phyloP scores from a whole-genome alignment of 2,113 vertebrate species.

The Pristiophorus japonicus region DNA sequence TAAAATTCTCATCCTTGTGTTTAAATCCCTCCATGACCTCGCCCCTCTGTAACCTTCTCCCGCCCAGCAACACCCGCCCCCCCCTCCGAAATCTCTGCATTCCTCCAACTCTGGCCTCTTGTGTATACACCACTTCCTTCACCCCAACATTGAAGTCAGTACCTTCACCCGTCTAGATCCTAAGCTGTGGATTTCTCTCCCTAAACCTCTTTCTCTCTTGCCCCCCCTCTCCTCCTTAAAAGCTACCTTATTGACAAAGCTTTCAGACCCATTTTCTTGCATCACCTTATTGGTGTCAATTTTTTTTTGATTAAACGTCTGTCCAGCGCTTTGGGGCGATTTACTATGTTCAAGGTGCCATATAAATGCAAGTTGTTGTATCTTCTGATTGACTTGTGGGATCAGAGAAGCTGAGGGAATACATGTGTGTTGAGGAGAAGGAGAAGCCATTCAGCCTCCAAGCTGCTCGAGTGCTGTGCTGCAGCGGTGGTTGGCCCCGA shows the following conservation, averaged over 20 bases:
- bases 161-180: not conserved
- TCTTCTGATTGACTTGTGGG: too few species aligned
- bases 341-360: not conserved
- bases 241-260: slow-evolving; percentile 45
- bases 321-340: not conserved
- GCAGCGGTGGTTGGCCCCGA: too few species aligned
- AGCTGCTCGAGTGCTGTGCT: too few species aligned
- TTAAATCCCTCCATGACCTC: not conserved
- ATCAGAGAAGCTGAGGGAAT: not conserved
- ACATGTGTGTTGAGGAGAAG: too few species aligned
- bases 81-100: not conserved
- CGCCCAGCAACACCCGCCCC: too few species aligned
- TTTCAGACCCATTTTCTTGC: not conserved
- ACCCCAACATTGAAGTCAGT: not conserved
- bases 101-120: too few species aligned
- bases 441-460: too few species aligned
- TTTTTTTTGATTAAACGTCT: not conserved
- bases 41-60: not conserved
- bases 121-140: not conserved
- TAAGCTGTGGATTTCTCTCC: slow-evolving; percentile 39
- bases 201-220: slow-evolving; percentile 75
- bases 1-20: not conserved
- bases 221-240: slow-evolving; percentile 79
- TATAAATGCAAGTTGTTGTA: too few species aligned
- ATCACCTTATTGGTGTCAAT: not conserved